phyloP scores from a whole-genome alignment of 2,797 vertebrate genomes.

The Enteromius unitaeniatus region DNA sequence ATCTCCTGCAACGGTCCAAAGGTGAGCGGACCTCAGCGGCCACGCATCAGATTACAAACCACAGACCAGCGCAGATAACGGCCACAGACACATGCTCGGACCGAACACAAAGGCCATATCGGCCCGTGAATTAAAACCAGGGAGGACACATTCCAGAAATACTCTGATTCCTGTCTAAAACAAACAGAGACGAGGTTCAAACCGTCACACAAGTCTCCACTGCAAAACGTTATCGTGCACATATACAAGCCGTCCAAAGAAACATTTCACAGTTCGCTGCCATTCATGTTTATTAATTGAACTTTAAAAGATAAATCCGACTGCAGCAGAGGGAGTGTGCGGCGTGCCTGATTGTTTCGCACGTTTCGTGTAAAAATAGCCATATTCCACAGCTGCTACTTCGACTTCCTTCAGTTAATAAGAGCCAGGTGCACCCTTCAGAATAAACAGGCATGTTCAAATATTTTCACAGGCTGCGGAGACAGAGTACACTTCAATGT shows the following conservation, averaged over 20 bases:
- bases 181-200: constrained; percentile 2
- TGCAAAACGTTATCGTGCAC: constrained; percentile 23
- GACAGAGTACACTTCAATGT: constrained; percentile 62
- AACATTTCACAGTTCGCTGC: constrained; percentile 33
- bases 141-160: constrained; percentile 42
- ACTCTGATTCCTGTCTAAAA: constrained; percentile 2
- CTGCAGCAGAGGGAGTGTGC: not conserved
- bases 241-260: not conserved
- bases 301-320: constrained; percentile 31
- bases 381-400: constrained; percentile 59
- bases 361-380: constrained; percentile 54
- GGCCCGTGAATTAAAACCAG: constrained; percentile 12
- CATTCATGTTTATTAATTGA: constrained; percentile 50
- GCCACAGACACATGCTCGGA: not conserved
- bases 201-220: not conserved
- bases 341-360: constrained; percentile 29
- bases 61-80: constrained; percentile 20
- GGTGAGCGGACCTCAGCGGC: constrained; percentile 42
- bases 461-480: constrained; percentile 62
- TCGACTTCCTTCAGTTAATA: constrained; percentile 58
- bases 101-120: not conserved
- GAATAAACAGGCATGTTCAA: constrained; percentile 64
- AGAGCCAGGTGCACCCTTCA: constrained; percentile 63
- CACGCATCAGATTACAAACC: constrained; percentile 39
- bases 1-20: constrained; percentile 48